Evolutionary conservation across 2,888 invertebrate species (phyloP).

Genomic region (Calliphora vomitoria): DNA sequence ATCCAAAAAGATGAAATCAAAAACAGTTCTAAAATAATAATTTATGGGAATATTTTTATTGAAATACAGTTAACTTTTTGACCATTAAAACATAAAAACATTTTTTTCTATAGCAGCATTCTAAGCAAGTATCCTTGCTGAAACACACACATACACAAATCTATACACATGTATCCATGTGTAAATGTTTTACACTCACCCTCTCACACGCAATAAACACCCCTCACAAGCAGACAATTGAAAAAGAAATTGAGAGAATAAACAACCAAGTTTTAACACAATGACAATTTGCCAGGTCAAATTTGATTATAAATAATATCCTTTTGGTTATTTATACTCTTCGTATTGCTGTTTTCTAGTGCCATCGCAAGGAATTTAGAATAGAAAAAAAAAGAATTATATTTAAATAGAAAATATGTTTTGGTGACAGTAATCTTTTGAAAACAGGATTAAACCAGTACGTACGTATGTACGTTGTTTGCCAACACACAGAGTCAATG

Average conservation of each 20-base stretch:
- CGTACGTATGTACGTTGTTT: constrained; percentile 78
- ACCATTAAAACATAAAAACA: constrained; percentile 61
- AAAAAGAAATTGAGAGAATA: constrained; percentile 5
- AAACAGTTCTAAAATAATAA: constrained; percentile 67
- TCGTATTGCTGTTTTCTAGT: constrained; percentile 32
- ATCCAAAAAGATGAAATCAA: constrained; percentile 53
- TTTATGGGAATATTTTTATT: constrained; percentile 66
- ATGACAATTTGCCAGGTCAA: constrained; percentile 76
- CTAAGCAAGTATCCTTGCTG: constrained; percentile 16
- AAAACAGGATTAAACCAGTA: constrained; percentile 82
- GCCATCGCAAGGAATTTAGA: constrained; percentile 44
- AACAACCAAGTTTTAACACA: constrained; percentile 29
- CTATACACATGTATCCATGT: constrained; percentile 48
- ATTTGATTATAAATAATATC: constrained; percentile 81
- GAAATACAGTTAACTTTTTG: constrained; percentile 65
- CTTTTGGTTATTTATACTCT: constrained; percentile 59
- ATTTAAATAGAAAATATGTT: constrained; percentile 81
- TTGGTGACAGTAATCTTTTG: constrained; percentile 85
- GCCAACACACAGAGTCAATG: constrained; percentile 58
- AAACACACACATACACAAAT: neutral
- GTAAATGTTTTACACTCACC: neutral
- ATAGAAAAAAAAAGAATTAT: constrained; percentile 39
- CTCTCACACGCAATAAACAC: constrained; percentile 36
- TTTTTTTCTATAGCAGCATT: constrained; percentile 13
- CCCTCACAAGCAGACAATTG: constrained; percentile 35